A percentile compares a stretch with the other conserved stretches of the same genome.
phyloP scores from a whole-genome alignment of 2,113 vertebrate genomes.

The Sebastes schlegelii region DNA sequence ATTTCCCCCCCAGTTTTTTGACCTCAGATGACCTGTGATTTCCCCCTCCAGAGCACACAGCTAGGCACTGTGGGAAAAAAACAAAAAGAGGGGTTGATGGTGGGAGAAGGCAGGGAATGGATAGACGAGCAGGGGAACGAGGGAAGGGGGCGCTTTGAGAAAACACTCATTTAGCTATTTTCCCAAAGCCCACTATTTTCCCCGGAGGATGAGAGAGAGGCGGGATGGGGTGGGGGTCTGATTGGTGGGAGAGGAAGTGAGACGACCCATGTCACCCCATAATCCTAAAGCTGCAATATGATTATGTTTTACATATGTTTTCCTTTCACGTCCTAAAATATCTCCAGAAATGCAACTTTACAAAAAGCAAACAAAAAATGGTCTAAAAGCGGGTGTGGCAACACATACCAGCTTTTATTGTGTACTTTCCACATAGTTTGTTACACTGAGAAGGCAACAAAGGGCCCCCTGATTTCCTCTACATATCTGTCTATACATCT shows the following conservation, averaged over 20 bases:
- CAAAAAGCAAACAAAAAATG: background rate
- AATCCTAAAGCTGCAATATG: constrained; percentile 40
- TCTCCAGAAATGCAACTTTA: background rate
- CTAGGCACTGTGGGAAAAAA: constrained; percentile 75
- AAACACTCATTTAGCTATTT: constrained; percentile 73
- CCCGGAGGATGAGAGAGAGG: constrained; percentile 41
- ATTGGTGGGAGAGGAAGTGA: constrained; percentile 59
- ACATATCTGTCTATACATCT: constrained; percentile 4
- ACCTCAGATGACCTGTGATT: constrained; percentile 64
- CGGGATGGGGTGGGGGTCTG: background rate
- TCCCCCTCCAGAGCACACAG: constrained; percentile 55
- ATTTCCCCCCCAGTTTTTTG: constrained; percentile 16
- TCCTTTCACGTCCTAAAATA: background rate
- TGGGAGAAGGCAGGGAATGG: constrained; percentile 40
- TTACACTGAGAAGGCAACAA: background rate
- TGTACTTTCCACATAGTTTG: background rate
- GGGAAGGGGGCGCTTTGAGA: constrained; percentile 61
- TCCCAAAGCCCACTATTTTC: constrained; percentile 66
- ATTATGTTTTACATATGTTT: constrained; percentile 27
- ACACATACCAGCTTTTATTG: background rate
- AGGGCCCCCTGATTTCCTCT: background rate
- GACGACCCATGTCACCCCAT: constrained; percentile 40
- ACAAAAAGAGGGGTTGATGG: constrained; percentile 20
- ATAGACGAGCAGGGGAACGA: constrained; percentile 31
- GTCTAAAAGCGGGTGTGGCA: background rate